Conservation (phyloP, 2,888 invertebrate species). For the Campoplex capitator region DNA sequence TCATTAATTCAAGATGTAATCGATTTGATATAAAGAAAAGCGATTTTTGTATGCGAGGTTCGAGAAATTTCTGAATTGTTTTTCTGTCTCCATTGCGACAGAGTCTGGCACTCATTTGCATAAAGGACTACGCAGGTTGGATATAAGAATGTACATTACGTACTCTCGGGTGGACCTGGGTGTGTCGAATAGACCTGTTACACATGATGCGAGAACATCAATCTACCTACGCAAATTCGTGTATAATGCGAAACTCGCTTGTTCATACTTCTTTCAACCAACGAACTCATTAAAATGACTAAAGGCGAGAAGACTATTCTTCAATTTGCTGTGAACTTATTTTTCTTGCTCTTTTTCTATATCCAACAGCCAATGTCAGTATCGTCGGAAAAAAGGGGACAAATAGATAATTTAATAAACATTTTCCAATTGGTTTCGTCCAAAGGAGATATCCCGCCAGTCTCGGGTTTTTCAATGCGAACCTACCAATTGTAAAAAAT, state of each 20-base stretch:
- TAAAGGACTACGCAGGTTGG: constrained; percentile 40
- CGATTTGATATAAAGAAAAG: neutral
- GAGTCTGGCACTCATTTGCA: constrained; percentile 38
- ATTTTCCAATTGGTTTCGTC: no score
- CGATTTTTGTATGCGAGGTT: neutral
- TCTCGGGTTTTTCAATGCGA: no score
- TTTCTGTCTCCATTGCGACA: constrained; percentile 47
- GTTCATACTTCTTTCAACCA: neutral
- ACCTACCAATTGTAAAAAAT: no score
- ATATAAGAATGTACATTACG: constrained; percentile 36
- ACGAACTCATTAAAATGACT: neutral
- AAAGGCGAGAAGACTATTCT: neutral
- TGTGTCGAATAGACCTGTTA: constrained; percentile 53
- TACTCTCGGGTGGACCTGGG: constrained; percentile 40
- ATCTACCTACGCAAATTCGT: constrained; percentile 49
- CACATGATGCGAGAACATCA: constrained; percentile 22
- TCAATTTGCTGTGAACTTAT: neutral
- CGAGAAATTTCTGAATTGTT: constrained; percentile 36
- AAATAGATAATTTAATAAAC: neutral
- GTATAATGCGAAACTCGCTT: constrained; percentile 14
- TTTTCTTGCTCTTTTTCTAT: neutral
- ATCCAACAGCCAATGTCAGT: neutral
- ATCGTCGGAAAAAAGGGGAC: neutral
- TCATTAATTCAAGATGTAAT: neutral
- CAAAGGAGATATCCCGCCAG: no score